These are phyloP conservation scores for Argyra leucocephala DNA, from an alignment of 2,888 invertebrate species.

Conservation along the genomic window DNA sequence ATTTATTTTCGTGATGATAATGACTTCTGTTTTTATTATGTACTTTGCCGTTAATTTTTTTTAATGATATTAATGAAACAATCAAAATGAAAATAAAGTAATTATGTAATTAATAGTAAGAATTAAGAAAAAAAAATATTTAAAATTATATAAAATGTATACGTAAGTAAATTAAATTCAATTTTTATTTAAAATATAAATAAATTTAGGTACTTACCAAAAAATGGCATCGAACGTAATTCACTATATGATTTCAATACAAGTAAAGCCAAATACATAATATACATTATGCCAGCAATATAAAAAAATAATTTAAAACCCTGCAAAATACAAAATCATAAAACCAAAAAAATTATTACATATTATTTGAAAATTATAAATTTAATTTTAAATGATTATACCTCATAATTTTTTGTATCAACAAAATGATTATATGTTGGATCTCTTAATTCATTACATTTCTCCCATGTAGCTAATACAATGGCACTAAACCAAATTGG, in stretches of 20 bases:
- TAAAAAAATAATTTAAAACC: slow-evolving; percentile 86
- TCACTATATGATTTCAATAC: slow-evolving; percentile 88
- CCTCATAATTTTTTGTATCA: slow-evolving; percentile 73
- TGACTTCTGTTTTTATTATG: too few relatives aligned
- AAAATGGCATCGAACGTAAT: slow-evolving; percentile 92
- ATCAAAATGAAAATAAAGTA: too few relatives aligned
- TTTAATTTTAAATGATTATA: slow-evolving; percentile 38
- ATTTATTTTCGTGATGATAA: too few relatives aligned
- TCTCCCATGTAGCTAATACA: slow-evolving; percentile 81
- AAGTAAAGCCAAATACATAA: slow-evolving; percentile 73
- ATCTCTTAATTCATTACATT: slow-evolving; percentile 76
- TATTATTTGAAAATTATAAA: neutral
- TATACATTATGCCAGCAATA: slow-evolving; percentile 70
- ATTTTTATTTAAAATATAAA: neutral
- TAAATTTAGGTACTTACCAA: slow-evolving; percentile 58
- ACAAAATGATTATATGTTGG: slow-evolving; percentile 86
- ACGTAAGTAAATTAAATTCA: neutral
- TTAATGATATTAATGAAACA: too few relatives aligned
- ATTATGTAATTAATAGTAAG: too few relatives aligned
- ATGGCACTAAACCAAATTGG: slow-evolving; percentile 80
- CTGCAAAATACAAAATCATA: slow-evolving; percentile 48
- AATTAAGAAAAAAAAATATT: too few relatives aligned
- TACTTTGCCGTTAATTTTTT: too few relatives aligned
- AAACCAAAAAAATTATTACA: neutral
- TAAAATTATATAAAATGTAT: too few relatives aligned